Conservation (phyloP, 2,888 invertebrate species). For the Cantharis rufa region DNA sequence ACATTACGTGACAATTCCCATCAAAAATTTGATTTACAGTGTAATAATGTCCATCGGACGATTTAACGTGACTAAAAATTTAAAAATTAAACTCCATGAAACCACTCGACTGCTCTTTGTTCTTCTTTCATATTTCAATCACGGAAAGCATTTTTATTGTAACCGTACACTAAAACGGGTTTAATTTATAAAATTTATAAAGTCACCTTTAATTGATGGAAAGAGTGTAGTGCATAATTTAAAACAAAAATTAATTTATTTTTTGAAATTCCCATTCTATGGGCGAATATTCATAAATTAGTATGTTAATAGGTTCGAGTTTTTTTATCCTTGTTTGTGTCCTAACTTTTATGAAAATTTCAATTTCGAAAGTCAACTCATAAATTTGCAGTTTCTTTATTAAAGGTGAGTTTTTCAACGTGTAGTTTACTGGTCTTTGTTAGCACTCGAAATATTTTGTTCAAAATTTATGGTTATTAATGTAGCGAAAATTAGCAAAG, state of each 20-base stretch:
- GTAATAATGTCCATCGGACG: not conserved
- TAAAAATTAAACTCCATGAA: not conserved
- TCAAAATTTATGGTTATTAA: not conserved
- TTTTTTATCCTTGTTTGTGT: not conserved
- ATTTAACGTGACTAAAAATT: constrained; percentile 23
- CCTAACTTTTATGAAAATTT: constrained; percentile 1
- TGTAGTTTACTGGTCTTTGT: not conserved
- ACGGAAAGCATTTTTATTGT: not conserved
- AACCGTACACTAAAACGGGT: not conserved
- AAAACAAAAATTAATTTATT: constrained; percentile 1
- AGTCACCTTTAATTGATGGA: not conserved
- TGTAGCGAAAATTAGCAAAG: not conserved
- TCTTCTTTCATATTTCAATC: not conserved
- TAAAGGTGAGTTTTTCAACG: not conserved
- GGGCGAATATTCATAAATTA: not conserved
- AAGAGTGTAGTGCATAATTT: not conserved
- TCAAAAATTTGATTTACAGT: not conserved
- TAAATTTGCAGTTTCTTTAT: not conserved
- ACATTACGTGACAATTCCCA: constrained; percentile 23
- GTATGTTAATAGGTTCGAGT: not conserved
- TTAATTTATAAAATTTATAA: not conserved
- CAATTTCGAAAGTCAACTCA: not conserved
- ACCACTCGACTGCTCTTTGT: not conserved
- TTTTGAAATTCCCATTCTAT: not conserved
- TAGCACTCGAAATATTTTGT: not conserved